A percentile compares a stretch with the other conserved stretches of the same genome.
Conservation (phyloP, 2,113 vertebrate species). For the Anhinga anhinga region DNA sequence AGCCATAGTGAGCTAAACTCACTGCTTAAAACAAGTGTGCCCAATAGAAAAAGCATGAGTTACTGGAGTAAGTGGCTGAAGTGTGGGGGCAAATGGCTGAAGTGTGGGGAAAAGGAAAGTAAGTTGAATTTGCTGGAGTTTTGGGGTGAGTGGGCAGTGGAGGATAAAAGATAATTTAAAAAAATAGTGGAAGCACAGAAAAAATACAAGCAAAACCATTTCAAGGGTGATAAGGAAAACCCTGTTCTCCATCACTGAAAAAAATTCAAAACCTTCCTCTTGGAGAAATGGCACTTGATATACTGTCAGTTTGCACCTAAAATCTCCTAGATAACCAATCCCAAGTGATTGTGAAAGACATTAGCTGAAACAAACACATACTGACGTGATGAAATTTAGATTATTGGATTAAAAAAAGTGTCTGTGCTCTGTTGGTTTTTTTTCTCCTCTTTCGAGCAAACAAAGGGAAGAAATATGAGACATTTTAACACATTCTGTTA, state of each 20-base stretch:
- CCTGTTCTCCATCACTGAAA: neutral
- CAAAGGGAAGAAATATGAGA: neutral
- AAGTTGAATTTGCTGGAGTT: neutral
- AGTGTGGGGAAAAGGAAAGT: neutral
- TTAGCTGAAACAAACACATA: neutral
- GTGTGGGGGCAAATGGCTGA: neutral
- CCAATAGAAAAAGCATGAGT: neutral
- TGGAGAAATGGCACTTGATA: neutral
- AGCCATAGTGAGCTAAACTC: neutral
- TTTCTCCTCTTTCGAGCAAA: neutral
- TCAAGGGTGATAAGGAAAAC: neutral
- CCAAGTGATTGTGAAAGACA: neutral
- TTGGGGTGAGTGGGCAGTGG: neutral
- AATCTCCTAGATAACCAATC: neutral
- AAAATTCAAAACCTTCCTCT: neutral
- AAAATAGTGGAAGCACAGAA: neutral
- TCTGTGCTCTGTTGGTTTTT: neutral
- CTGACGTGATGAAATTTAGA: neutral
- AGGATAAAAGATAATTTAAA: neutral
- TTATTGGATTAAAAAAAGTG: neutral
- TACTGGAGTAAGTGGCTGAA: neutral
- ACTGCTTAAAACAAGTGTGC: neutral
- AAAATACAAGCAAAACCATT: neutral
- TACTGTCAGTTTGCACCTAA: neutral
- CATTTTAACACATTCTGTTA: neutral